Percentiles rank a stretch among this genome's conserved stretches.
Conservation (phyloP, 2,113 vertebrate genomes). For the Gymnarchus niloticus region DNA sequence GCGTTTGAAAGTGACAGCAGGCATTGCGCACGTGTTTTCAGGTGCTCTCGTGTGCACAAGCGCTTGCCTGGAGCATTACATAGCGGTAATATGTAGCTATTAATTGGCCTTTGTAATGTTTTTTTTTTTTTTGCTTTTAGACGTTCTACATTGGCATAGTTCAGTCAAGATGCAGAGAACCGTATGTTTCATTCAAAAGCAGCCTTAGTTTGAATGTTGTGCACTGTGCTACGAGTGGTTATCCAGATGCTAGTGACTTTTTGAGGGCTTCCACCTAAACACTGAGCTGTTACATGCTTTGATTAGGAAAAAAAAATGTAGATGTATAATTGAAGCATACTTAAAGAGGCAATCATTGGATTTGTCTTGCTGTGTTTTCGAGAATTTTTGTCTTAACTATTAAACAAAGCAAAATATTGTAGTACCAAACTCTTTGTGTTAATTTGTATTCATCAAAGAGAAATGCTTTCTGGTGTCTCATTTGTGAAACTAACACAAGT, state of each 20-base stretch:
- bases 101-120: not conserved
- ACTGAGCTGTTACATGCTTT: slow-evolving; percentile 21
- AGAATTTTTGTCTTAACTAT: slow-evolving; percentile 6
- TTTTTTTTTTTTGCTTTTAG: not conserved
- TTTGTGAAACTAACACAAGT: slow-evolving; percentile 16
- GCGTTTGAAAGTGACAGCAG: not conserved
- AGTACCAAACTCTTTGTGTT: not conserved
- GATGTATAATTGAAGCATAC: slow-evolving; percentile 16
- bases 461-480: not conserved
- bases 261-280: slow-evolving; percentile 34
- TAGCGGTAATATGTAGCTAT: not conserved
- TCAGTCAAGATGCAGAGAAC: not conserved
- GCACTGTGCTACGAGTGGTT: slow-evolving; percentile 15
- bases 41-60: not conserved
- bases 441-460: slow-evolving; percentile 14
- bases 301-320: slow-evolving; percentile 4
- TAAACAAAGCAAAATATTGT: slow-evolving; percentile 7
- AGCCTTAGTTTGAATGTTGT: slow-evolving; percentile 22
- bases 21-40: not conserved
- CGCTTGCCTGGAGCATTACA: not conserved
- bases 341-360: slow-evolving; percentile 12
- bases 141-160: not conserved
- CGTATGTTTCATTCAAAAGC: not conserved
- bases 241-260: slow-evolving; percentile 12
- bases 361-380: not conserved